Percentiles rank a stretch among this genome's conserved stretches.
Evolutionary conservation across 2,888 invertebrate species (phyloP).

Genomic region (Drosophila nr. fundita): DNA sequence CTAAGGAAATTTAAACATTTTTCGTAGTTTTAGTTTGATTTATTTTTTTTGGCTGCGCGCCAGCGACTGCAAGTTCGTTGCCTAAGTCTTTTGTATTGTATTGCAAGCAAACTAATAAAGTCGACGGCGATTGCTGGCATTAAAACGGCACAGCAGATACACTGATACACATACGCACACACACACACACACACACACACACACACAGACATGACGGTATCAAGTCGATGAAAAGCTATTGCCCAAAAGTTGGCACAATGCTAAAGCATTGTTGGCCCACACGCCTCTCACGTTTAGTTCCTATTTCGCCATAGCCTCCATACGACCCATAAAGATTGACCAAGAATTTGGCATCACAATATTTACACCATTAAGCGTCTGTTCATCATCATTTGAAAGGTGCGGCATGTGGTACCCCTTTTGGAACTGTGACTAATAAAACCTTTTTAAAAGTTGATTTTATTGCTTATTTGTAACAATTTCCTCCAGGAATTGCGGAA

Average conservation of each 20-base stretch:
- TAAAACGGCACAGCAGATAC: constrained; percentile 28
- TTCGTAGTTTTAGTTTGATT: constrained; percentile 31
- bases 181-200: constrained; percentile 2
- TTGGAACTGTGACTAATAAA: background rate
- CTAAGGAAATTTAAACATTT: constrained; percentile 66
- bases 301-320: constrained; percentile 1
- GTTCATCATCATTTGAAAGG: background rate
- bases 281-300: constrained; percentile 1
- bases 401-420: background rate
- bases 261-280: constrained; percentile 31
- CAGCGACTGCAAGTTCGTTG: constrained; percentile 59
- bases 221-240: constrained; percentile 51
- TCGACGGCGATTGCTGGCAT: constrained; percentile 18
- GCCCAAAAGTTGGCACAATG: constrained; percentile 39
- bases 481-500: background rate
- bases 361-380: background rate
- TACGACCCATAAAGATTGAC: constrained; percentile 6
- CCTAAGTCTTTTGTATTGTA: constrained; percentile 65
- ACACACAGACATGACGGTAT: background rate
- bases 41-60: constrained; percentile 30
- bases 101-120: constrained; percentile 28
- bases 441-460: background rate
- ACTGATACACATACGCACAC: constrained; percentile 6
- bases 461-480: background rate
- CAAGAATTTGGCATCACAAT: constrained; percentile 15